phyloP scores from a whole-genome alignment of 2,113 vertebrate species.

The Pterophyllum scalare region DNA sequence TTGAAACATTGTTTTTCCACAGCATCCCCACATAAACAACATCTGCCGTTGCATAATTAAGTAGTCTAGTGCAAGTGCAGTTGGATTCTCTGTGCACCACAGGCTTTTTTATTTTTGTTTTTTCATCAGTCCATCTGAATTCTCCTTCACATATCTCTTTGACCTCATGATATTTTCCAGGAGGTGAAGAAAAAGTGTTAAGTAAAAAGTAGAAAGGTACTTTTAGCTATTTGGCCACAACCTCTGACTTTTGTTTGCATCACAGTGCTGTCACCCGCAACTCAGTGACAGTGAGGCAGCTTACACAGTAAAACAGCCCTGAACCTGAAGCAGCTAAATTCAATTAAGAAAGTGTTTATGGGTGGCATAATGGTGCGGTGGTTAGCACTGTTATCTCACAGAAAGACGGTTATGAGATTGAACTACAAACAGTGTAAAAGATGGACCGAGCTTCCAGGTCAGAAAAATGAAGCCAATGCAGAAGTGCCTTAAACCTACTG shows the following conservation, averaged over 20 bases:
- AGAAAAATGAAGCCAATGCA: neutral
- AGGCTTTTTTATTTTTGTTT: neutral
- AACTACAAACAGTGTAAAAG: neutral
- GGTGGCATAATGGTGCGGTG: neutral
- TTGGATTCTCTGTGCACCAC: neutral
- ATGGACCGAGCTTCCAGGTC: neutral
- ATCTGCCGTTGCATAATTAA: slow-evolving; percentile 12
- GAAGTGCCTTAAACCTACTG: neutral
- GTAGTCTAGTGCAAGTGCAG: too few relatives aligned
- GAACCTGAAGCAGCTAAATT: neutral
- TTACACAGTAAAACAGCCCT: neutral
- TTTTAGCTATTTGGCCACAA: neutral
- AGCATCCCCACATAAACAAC: slow-evolving; percentile 8
- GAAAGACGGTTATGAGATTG: neutral
- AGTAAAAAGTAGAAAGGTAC: neutral
- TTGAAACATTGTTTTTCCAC: slow-evolving; percentile 16
- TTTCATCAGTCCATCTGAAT: neutral
- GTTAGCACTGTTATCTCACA: neutral
- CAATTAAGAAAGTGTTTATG: neutral
- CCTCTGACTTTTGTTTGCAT: neutral
- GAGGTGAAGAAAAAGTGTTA: neutral
- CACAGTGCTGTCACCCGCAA: neutral
- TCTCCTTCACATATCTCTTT: neutral
- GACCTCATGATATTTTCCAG: slow-evolving; percentile 1
- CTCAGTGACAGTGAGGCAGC: neutral